Evolutionary conservation across 1,140 invertebrate genomes (phyloP), one percentile per base, ranked within the genome.

Genomic region (Helicoverpa zea): DNA sequence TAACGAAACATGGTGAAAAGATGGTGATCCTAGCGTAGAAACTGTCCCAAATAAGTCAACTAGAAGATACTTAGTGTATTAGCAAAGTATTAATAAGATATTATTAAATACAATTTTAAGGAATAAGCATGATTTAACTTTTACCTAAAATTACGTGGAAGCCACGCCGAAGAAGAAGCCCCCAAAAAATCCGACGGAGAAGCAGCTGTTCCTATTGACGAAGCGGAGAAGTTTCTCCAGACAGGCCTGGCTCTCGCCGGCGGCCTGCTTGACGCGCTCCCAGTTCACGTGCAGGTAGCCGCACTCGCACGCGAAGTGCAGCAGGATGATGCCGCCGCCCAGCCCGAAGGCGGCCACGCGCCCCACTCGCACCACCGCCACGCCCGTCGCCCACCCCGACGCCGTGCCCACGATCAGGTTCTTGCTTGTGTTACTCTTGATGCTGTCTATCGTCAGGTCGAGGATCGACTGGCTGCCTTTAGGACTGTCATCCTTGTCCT

Each of bases 281-380:
- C 98, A 99, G 93, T 99, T 97, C 54, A 98, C 96, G 86, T 97
- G 97, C 12, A 99, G 97, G 84, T 98, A 98, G 10, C 98, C 98
- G 87, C 98, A 96, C 84, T 98, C 97, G 68, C 97, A 97, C 1
- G 98, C 98, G 81, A 99, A 96, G 96, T 99, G 98, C 23, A 99
- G 92, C 70, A 99, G 95, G 74, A 99, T 97, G 43, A 99, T 96
- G 64, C 98, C 97, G 59, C 98, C 98, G 64, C 98, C 98, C 61
- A 99, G 91, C 0, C 98, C 97, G 63, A 98, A 97, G 0, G 98
- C 98, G 11, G 98, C 97, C 63, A 97, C 95, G 95, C 98, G 98
- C 0, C 98, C 98, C 72, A 99, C 96, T 95, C 98, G 98, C 94
- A 98, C 97, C 73, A 90, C 64, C 0, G 86, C 82, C 1, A 91